Base-by-base conservation (phyloP, 2,888 invertebrate species). In the Scelioninae gen. 1 region DNA sequence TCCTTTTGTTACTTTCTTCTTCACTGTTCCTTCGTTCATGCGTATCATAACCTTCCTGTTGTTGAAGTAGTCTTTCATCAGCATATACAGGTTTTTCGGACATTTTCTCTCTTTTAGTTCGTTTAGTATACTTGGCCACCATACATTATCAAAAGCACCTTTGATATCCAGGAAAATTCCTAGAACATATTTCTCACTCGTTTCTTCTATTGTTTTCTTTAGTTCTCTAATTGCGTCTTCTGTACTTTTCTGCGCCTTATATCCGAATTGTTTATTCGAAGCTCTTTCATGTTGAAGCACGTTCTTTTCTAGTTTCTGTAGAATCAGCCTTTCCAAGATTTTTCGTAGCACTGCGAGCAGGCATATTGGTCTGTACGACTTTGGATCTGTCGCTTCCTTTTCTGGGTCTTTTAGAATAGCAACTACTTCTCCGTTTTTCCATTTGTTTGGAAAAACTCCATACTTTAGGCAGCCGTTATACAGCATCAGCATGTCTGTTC, bases 331-430 rank as follows among this genome's bases (percentile, higher is more conserved):
- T 34, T 83, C 82, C 10, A 85, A 43, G 0, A 69, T 10, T 31
- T 86, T 82, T 0, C 84, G 77, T 5, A 72, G 0, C 0, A 78
- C 49, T 3, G 84, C 43, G 0, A 86, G 74, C 0, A 86, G 63
- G 38, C 84, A 81, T 0, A 85, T 65, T 0, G 84, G 83, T n/a
- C 82, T 43, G 16, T 85, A 83, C 0, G 83, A 78, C 4, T 38
- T 47, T 6, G 79, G 71, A 4, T 72, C 49, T 0, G 31, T 56
- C 0, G 16, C 32, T 10, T 71, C 72, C 13, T 71, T 82, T 1
- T 83, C 82, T 8, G 5, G 13, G 1, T 9, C 56, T 15, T 76
- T 80, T 3, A 72, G 11, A 8, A 83, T 40, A 0, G 72, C 56
- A 6, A 69, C 53, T 0, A 80, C 23, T n/a, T 55, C 34, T 0